These are phyloP conservation scores for Drosophila bipectinata DNA, from an alignment of 1,140 invertebrate species.

Conservation along the genomic window DNA sequence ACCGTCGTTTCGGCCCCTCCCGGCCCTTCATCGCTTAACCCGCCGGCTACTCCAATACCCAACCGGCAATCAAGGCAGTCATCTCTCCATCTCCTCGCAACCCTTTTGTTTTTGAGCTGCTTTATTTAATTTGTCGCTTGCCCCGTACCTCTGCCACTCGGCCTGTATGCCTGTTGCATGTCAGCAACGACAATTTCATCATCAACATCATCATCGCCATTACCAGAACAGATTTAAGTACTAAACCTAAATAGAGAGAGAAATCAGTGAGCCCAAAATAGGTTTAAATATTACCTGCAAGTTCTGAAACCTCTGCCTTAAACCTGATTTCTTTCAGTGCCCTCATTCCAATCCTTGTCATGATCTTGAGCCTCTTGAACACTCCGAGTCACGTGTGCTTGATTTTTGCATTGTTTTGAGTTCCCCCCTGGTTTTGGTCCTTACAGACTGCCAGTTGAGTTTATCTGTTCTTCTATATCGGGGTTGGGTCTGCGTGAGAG, in stretches of 20 bases:
- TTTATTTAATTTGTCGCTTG: slow-evolving; percentile 79
- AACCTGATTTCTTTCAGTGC: background rate
- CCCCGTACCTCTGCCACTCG: slow-evolving; percentile 23
- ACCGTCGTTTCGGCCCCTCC: slow-evolving; percentile 66
- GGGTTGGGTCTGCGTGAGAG: slow-evolving; percentile 60
- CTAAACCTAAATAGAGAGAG: slow-evolving; percentile 8
- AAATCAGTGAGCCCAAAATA: background rate
- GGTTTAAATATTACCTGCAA: background rate
- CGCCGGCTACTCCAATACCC: slow-evolving; percentile 13
- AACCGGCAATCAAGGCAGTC: slow-evolving; percentile 49
- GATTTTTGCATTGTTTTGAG: slow-evolving; percentile 71
- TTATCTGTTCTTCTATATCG: slow-evolving; percentile 72
- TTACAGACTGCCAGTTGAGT: slow-evolving; percentile 26
- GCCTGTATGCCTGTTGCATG: slow-evolving; percentile 64
- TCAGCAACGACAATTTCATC: slow-evolving; percentile 80
- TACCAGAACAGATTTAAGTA: slow-evolving; percentile 24
- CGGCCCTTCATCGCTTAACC: slow-evolving; percentile 13
- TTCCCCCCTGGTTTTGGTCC: slow-evolving; percentile 27
- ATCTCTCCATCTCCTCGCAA: slow-evolving; percentile 61
- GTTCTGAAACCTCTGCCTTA: background rate
- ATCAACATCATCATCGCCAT: slow-evolving; percentile 43
- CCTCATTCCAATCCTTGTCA: slow-evolving; percentile 13
- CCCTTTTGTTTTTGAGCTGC: slow-evolving; percentile 72
- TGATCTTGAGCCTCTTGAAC: slow-evolving; percentile 47
- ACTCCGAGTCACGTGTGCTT: slow-evolving; percentile 75